These are phyloP conservation scores for Pterostichus niger DNA, from an alignment of 2,888 invertebrate genomes.

Conservation along the genomic window DNA sequence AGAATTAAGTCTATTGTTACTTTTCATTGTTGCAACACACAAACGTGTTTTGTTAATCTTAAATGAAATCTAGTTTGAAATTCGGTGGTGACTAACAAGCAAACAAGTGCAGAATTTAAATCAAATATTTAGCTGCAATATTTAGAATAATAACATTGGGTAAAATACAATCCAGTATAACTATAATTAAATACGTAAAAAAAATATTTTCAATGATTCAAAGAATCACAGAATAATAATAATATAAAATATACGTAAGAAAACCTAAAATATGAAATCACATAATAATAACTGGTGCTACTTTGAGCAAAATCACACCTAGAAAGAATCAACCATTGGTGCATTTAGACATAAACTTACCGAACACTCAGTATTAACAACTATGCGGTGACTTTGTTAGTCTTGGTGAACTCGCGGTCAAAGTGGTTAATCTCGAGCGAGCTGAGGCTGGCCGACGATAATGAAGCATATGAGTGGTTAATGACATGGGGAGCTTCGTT, in stretches of 20 bases:
- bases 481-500: slow-evolving; percentile 94
- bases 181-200: not conserved
- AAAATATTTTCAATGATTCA: not conserved
- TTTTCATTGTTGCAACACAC: slow-evolving; percentile 29
- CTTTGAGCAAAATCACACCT: slow-evolving; percentile 33
- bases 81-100: slow-evolving; percentile 29
- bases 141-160: no score
- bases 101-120: not conserved
- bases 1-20: slow-evolving; percentile 42
- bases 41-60: slow-evolving; percentile 17
- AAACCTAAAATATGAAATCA: slow-evolving; percentile 3
- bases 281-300: slow-evolving; percentile 20
- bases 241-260: not conserved
- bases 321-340: slow-evolving; percentile 13
- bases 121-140: slow-evolving; percentile 15
- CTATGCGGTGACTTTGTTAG: slow-evolving; percentile 54
- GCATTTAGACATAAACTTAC: slow-evolving; percentile 27
- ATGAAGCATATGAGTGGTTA: slow-evolving; percentile 78
- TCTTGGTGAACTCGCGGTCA: slow-evolving; percentile 68
- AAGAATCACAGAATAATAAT: no score
- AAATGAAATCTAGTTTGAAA: slow-evolving; percentile 16
- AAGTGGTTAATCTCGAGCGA: slow-evolving; percentile 74
- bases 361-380: not conserved
- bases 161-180: no score
- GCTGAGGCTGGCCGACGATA: slow-evolving; percentile 72